phyloP scores from a whole-genome alignment of 2,113 vertebrate species.

The Dipodomys spectabilis region DNA sequence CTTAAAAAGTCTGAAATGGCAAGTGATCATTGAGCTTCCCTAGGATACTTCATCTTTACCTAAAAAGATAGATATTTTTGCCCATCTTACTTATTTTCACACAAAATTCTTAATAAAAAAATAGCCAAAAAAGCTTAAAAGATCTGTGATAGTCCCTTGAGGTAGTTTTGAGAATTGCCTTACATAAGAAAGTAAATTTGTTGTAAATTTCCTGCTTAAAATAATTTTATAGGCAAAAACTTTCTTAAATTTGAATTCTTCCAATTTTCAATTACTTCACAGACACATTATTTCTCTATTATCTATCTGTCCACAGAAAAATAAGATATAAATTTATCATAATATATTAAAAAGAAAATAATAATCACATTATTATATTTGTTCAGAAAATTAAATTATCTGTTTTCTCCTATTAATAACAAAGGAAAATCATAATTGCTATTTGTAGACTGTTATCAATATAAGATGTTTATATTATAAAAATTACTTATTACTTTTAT shows the following conservation, averaged over 20 bases:
- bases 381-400: not conserved
- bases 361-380: not conserved
- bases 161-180: not conserved
- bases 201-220: not conserved
- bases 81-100: not conserved
- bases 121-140: not conserved
- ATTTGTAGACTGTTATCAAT: not conserved
- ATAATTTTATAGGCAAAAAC: not conserved
- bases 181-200: not conserved
- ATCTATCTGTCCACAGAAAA: not conserved
- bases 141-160: not conserved
- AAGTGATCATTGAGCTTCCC: not conserved
- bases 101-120: not conserved
- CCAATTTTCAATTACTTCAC: not conserved
- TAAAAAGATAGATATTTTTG: not conserved
- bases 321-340: not conserved
- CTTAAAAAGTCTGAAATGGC: not conserved
- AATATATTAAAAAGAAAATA: constrained; percentile 10
- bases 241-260: constrained; percentile 17
- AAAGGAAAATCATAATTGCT: not conserved
- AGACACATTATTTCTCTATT: not conserved
- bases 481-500: not conserved
- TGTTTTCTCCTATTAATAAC: not conserved
- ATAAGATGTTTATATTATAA: not conserved
- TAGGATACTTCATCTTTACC: not conserved